Base-by-base conservation (phyloP, 2,888 invertebrate genomes). In the Dynastes grantii region DNA sequence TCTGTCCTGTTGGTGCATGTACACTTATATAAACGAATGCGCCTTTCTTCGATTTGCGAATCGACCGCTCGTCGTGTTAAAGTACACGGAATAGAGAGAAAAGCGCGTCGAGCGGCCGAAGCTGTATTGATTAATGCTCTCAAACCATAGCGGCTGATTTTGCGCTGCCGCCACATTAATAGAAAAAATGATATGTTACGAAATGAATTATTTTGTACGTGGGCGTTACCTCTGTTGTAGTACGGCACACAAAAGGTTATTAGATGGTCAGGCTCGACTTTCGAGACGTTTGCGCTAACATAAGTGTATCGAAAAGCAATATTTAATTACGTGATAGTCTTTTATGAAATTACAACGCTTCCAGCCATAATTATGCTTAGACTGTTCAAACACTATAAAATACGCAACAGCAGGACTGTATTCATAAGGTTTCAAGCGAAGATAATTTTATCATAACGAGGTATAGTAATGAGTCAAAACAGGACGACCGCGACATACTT, bases 1-100 rank as follows among this genome's bases (percentile, higher is more conserved):
- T 16, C 65, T 45, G 40, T 67, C 16, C 13, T 55, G n/a, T 45
- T 22, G 67, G 22, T 45, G 16, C 55, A 55, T 22, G 63, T 63
- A 37, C 6, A 70, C 70, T 70, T 73, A 73, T 58, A 73, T 73
- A 73, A 73, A 73, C 58, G 40, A 61, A 37, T 73, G 27, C 11
- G 58, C 73, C 73, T 73, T 73, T 73, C 73, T 58, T 73, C 73
- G n/a, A 29, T 58, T 13, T 11, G 73, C 27, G 58, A 58, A 68
- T 58, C 37, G 73, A 37, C 40, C 58, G 37, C 27, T 73, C 29
- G 40, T 58, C 73, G 37, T 16, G 58, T 16, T 58, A 58, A 40
- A 73, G 9, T 37, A 22, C 40, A 40, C 13, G 8, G 37, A 73
- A 8, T 61, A 58, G 58, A 73, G 40, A 55, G 73, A 11, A 58